phyloP scores from a whole-genome alignment of 2,113 vertebrate genomes.

The Circaetus gallicus region DNA sequence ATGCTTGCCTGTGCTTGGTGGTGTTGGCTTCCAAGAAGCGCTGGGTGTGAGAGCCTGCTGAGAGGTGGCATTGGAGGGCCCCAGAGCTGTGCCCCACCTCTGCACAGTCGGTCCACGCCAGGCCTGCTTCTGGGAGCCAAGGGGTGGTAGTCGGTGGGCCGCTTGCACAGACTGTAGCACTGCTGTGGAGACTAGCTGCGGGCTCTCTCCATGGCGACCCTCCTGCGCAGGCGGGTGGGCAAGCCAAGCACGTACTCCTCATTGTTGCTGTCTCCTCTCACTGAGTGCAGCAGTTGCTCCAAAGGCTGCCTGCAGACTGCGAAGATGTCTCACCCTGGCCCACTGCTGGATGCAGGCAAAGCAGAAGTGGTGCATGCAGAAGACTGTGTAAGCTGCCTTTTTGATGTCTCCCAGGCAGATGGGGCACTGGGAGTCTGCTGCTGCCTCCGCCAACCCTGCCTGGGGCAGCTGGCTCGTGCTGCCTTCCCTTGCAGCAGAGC shows the following conservation, averaged over 20 bases:
- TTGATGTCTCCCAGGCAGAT: background rate
- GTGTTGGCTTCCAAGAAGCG: background rate
- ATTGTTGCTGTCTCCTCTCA: too few relatives aligned
- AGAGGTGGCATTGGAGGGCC: background rate
- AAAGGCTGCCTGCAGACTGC: background rate
- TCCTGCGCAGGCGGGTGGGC: too few relatives aligned
- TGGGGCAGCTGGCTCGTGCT: background rate
- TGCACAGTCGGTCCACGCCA: accelerated
- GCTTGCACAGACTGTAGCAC: background rate
- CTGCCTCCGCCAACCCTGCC: background rate
- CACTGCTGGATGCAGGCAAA: background rate
- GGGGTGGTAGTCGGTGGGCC: accelerated
- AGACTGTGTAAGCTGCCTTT: background rate
- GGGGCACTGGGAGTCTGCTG: background rate
- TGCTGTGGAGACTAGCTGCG: accelerated
- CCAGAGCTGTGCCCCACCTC: too few relatives aligned
- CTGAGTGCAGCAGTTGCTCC: background rate
- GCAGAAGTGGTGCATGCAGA: too few relatives aligned
- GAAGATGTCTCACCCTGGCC: too few relatives aligned
- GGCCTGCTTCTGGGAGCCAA: background rate
- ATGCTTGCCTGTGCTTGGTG: accelerated
- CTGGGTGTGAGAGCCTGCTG: background rate
- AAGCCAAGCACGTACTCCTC: background rate
- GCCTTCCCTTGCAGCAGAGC: background rate
- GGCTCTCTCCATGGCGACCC: background rate